Base-by-base conservation (phyloP, 2,113 vertebrate genomes). In the Pygoscelis adeliae region DNA sequence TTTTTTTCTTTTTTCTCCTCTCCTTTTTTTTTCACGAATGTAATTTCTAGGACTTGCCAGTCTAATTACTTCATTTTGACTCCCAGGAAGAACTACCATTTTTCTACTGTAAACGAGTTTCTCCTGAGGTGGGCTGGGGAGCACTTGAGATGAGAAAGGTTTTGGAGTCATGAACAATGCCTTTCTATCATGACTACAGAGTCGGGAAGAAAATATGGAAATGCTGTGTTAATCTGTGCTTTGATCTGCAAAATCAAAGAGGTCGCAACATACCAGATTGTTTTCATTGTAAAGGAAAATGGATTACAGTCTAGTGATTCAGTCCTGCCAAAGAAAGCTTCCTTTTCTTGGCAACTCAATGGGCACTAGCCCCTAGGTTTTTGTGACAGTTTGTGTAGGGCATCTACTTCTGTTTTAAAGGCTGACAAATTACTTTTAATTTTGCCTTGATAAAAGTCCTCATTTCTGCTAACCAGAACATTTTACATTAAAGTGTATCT, bases 1-100 rank as follows among this genome's bases (percentile, higher is more conserved):
- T 10, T 7, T 3, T 25, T 13, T 29, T 10, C 2, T 15, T 8
- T 17, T 22, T 23, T 7, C 11, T n/a, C 6, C 2, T 23, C 4
- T 56, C 8, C 16, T 27, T 15, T n/a, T 65, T 65, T 44, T 58
- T 56, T 20, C 27, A 32, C 13, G 7, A 61, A 30, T 32, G 15
- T 34, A 44, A 77, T 77, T 89, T 77, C 23, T 78, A 40, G 29
- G 11, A n/a, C 58, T 49, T 76, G 1, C 4, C 7, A 77, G 18
- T 77, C 17, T 80, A 56, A 72, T 65, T 56, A 23, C 50, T 59
- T 72, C 0, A 15, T 29, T 80, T 88, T 69, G 55, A 50, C 34
- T 65, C 12, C 6, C 12, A 44, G 17, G 34, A 77, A 89, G 23
- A 77, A 12, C 5, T 65, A 25, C 18, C 0, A 13, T 53, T 77